A percentile compares a stretch with the other conserved stretches of the same genome.
Evolutionary conservation across 2,113 vertebrate genomes (phyloP).

Genomic region (Syngnathus scovelli): DNA sequence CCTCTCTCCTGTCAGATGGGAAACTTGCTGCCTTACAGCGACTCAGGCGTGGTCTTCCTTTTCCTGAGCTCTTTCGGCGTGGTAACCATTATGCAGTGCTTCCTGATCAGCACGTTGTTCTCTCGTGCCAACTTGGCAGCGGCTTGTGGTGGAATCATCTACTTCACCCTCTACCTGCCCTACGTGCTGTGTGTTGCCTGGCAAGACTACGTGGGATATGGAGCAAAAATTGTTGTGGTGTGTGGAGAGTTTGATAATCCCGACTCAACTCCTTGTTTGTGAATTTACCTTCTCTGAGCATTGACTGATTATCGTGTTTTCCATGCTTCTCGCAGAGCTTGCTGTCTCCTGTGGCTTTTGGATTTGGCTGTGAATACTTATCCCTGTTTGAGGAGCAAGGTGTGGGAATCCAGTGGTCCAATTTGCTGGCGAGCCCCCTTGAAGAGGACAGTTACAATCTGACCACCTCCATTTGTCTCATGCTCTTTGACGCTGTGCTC

Average conservation of each 20-base stretch:
- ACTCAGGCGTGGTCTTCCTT: constrained; percentile 86
- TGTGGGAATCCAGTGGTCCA: constrained; percentile 92
- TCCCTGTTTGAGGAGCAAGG: constrained; percentile 95
- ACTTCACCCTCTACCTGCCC: constrained; percentile 92
- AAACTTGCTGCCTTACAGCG: constrained; percentile 92
- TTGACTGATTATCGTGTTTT: constrained; percentile 3
- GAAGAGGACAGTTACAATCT: constrained; percentile 88
- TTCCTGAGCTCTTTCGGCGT: constrained; percentile 85
- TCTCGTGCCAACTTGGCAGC: constrained; percentile 93
- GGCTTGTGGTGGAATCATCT: constrained; percentile 93
- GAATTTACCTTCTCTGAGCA: background rate
- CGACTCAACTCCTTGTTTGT: background rate
- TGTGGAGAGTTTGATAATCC: constrained; percentile 45
- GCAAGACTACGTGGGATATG: constrained; percentile 87
- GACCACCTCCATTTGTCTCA: constrained; percentile 85
- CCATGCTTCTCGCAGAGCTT: constrained; percentile 75
- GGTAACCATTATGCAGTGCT: constrained; percentile 96
- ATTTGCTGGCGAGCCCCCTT: constrained; percentile 85
- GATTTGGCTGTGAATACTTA: constrained; percentile 93
- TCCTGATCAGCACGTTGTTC: constrained; percentile 94
- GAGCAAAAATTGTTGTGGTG: constrained; percentile 84
- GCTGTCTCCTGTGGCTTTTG: constrained; percentile 93
- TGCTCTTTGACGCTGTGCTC: constrained; percentile 86
- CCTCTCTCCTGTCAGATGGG: constrained; percentile 73
- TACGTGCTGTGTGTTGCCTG: constrained; percentile 92